Percentiles rank a stretch among this genome's conserved stretches.
These are phyloP conservation scores for Trichopria drosophilae DNA, from an alignment of 2,888 invertebrate genomes.

Conservation along the genomic window DNA sequence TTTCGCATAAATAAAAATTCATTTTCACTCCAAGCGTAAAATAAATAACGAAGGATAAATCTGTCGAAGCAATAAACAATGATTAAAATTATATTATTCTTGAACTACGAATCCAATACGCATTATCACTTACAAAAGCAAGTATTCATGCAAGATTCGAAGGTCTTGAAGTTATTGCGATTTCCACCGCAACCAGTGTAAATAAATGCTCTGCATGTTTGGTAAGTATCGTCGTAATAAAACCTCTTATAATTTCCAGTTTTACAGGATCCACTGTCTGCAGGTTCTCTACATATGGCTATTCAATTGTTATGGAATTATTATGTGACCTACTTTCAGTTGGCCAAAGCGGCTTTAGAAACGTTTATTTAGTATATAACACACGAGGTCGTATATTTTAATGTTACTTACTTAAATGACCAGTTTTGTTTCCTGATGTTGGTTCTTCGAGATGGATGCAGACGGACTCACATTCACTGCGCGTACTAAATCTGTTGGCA, in stretches of 20 bases:
- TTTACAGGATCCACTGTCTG: slow-evolving; percentile 67
- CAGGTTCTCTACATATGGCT: slow-evolving; percentile 70
- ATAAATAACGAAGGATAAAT: too few relatives aligned
- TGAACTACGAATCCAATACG: slow-evolving; percentile 4
- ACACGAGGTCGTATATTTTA: too few relatives aligned
- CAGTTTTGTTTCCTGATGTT: slow-evolving; percentile 55
- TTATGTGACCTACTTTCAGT: too few relatives aligned
- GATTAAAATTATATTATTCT: too few relatives aligned
- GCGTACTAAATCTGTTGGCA: slow-evolving; percentile 77
- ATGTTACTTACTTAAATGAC: slow-evolving; percentile 48
- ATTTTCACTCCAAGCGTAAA: too few relatives aligned
- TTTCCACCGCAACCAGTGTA: slow-evolving; percentile 89
- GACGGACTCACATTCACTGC: slow-evolving; percentile 73
- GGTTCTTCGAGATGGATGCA: slow-evolving; percentile 69
- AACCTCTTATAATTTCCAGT: slow-evolving; percentile 66
- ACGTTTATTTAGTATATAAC: too few relatives aligned
- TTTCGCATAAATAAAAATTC: too few relatives aligned
- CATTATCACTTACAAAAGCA: slow-evolving; percentile 59
- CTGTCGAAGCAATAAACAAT: too few relatives aligned
- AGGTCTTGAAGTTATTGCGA: slow-evolving; percentile 79
- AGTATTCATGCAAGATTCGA: slow-evolving; percentile 69
- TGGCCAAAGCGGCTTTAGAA: too few relatives aligned
- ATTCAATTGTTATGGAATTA: too few relatives aligned
- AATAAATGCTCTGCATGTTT: slow-evolving; percentile 77
- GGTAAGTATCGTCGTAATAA: slow-evolving; percentile 71